phyloP scores from a whole-genome alignment of 1,140 invertebrate species.

The Acromyrmex heyeri region DNA sequence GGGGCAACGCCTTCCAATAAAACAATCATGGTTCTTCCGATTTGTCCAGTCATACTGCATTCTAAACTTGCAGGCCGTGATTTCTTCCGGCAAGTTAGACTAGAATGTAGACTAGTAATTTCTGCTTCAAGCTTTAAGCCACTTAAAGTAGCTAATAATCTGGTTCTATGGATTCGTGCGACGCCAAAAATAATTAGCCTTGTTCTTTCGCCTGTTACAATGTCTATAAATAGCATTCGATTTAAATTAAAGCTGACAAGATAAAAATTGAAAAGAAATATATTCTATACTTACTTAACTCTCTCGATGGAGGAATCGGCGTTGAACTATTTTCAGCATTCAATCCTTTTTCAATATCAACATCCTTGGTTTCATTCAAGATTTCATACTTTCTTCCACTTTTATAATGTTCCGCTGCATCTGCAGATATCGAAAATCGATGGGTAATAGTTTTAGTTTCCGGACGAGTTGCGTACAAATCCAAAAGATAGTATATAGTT shows the following conservation, averaged over 20 bases:
- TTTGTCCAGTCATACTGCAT: constrained; percentile 95
- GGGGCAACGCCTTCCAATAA: constrained; percentile 96
- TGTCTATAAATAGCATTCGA: constrained; percentile 73
- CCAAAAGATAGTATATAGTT: constrained; percentile 96
- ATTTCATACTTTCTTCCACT: constrained; percentile 80
- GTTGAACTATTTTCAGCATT: constrained; percentile 84
- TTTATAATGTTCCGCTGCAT: constrained; percentile 82
- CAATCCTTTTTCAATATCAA: constrained; percentile 85
- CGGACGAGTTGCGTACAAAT: constrained; percentile 97
- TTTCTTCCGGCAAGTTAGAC: constrained; percentile 93
- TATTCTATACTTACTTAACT: constrained; percentile 78
- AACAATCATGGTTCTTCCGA: constrained; percentile 97
- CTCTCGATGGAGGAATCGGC: constrained; percentile 85
- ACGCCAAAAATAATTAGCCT: constrained; percentile 94
- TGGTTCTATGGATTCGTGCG: constrained; percentile 95
- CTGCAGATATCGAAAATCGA: constrained; percentile 85
- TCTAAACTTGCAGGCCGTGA: constrained; percentile 91
- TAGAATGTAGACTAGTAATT: constrained; percentile 93
- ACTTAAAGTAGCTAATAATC: constrained; percentile 95
- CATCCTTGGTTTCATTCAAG: constrained; percentile 81
- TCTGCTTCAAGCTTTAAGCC: constrained; percentile 97
- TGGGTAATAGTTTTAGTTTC: constrained; percentile 96
- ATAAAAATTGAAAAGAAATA: constrained; percentile 15
- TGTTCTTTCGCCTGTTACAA: constrained; percentile 87
- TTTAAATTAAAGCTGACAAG: neutral